A percentile compares a stretch with the other conserved stretches of the same genome.
Evolutionary conservation across 2,797 vertebrate species (phyloP).

Genomic region (Steatocranus sp.): DNA sequence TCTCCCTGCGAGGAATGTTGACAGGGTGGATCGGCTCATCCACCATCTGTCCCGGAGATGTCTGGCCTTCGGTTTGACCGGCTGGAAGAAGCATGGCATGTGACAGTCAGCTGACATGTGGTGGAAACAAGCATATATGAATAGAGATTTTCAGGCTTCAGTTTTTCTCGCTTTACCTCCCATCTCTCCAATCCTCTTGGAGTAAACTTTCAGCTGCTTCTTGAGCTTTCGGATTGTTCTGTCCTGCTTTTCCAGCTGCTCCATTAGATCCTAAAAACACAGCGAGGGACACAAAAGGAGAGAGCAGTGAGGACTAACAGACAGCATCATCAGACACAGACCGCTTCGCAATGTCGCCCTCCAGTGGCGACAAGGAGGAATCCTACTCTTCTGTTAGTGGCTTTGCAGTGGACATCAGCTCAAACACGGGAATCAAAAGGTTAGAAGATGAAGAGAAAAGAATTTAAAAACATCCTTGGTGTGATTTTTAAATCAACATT

Average conservation of each 20-base stretch:
- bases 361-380: conserved; percentile 1
- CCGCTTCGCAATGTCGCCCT: neutral
- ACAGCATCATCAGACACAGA: neutral
- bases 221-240: conserved; percentile 96
- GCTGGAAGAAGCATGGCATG: conserved; percentile 38
- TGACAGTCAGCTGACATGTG: neutral
- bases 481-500: neutral
- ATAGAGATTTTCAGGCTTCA: neutral
- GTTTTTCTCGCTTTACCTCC: conserved; percentile 78
- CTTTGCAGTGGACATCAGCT: neutral
- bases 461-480: neutral
- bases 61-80: conserved; percentile 88
- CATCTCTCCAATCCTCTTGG: conserved; percentile 95
- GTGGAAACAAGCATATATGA: neutral
- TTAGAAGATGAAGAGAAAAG: neutral
- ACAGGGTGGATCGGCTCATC: conserved; percentile 94
- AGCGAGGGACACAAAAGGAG: neutral
- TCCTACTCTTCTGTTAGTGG: neutral
- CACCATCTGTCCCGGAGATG: conserved; percentile 92
- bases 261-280: conserved; percentile 89
- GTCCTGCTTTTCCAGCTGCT: conserved; percentile 97
- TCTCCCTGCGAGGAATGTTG: conserved; percentile 96
- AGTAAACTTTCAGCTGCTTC: conserved; percentile 97
- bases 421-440: neutral
- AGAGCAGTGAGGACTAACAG: neutral